phyloP scores from a whole-genome alignment of 2,888 invertebrate species.

The Tinea trinotella region DNA sequence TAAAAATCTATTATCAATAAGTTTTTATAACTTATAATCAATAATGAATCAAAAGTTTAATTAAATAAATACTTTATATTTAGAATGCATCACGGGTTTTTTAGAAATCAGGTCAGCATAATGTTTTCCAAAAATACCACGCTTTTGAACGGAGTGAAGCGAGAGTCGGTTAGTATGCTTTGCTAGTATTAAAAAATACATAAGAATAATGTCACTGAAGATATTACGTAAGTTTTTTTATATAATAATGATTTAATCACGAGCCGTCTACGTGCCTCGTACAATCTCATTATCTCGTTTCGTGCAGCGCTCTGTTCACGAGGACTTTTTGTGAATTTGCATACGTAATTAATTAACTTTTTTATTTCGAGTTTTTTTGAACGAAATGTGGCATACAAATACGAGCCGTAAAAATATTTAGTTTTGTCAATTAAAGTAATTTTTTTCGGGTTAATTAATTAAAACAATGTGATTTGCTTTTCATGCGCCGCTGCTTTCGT shows the following conservation, averaged over 20 bases:
- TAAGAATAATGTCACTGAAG: conserved; percentile 14
- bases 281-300: conserved; percentile 62
- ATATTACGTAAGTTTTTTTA: conserved; percentile 25
- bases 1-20: no score
- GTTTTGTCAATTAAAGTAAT: background rate
- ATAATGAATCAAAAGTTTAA: no score
- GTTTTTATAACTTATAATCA: no score
- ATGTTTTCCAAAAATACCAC: background rate
- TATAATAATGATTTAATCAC: conserved; percentile 55
- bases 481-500: no score
- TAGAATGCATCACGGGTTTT: no score
- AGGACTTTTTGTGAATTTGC: conserved; percentile 64
- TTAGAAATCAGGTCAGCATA: background rate
- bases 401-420: background rate
- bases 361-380: conserved; percentile 34
- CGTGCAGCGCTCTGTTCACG: conserved; percentile 31
- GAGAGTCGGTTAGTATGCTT: background rate
- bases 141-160: background rate
- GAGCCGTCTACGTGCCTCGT: conserved; percentile 40
- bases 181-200: conserved; percentile 2
- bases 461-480: no score
- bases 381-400: background rate
- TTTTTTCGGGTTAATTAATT: background rate
- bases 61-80: no score
- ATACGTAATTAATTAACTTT: conserved; percentile 69